Percentiles rank a stretch among this genome's conserved stretches.
Conservation (phyloP, 92 coral and sea anemone genomes). For the Hydrozoanthus gracilis region DNA sequence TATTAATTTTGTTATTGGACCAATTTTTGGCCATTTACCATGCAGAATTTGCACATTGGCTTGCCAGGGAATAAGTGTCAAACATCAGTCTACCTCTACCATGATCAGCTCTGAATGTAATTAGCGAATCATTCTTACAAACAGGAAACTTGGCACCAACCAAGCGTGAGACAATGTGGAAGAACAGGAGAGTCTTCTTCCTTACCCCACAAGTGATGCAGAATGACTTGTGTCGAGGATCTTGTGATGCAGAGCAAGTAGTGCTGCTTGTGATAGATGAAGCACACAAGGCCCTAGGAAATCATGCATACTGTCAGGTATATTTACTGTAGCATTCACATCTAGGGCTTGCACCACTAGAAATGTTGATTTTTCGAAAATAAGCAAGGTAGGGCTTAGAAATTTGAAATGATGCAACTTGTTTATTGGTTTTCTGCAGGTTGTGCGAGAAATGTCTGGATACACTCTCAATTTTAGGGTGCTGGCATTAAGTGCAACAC, state of each 20-base stretch:
- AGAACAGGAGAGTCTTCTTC: conserved; percentile 82
- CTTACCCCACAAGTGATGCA: conserved; percentile 97
- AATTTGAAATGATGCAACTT: neutral
- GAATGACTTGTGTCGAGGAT: conserved; percentile 91
- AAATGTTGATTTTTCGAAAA: neutral
- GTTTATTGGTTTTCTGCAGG: conserved; percentile 51
- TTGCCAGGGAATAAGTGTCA: too few species aligned
- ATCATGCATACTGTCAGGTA: conserved; percentile 98
- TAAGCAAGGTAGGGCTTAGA: neutral
- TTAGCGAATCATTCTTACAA: neutral
- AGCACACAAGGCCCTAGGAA: conserved; percentile 99
- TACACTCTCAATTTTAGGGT: conserved; percentile 89
- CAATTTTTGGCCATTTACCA: too few species aligned
- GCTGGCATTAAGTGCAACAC: conserved; percentile 96
- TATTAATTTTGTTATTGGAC: too few species aligned
- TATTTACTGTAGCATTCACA: too few species aligned
- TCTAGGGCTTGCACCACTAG: too few species aligned
- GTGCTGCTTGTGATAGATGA: conserved; percentile 94
- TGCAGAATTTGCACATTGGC: too few species aligned
- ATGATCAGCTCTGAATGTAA: too few species aligned
- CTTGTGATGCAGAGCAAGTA: conserved; percentile 88
- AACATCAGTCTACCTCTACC: too few species aligned
- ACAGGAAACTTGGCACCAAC: conserved; percentile 91
- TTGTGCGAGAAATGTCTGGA: conserved; percentile 82
- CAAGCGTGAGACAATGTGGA: conserved; percentile 87